Base-by-base conservation (phyloP, 2,113 vertebrate genomes). In the Corydoras sp. region DNA sequence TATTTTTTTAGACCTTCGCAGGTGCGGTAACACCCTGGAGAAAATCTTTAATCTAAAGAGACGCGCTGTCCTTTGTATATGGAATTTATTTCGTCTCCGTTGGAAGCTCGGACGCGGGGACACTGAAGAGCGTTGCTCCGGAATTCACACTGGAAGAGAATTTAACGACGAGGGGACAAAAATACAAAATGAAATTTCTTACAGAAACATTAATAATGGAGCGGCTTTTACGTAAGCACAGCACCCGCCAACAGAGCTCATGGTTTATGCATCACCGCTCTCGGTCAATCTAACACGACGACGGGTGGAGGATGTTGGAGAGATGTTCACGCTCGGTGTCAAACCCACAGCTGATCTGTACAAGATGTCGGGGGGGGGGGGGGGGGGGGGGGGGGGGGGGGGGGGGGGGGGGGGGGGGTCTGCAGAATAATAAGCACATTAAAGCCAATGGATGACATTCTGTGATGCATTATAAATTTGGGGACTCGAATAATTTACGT, bases 161-260 rank as follows among this genome's bases (percentile, higher is more conserved):
- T 43, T 43, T 8, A 8, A 43, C 10, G 9, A 53, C 10, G 10
- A 53, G 10, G 10, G 13, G 10, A 53, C 49, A 63, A 62, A 50
- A n/a, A n/a, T n/a, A n/a, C n/a, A 49, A 3, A 12, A n/a, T 51
- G 15, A 10, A 15, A 29, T 9, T 14, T 10, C 48, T 14, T 14
- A 9, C 35, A 49, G 1, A 64, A 18, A 51, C 49, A 65, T 53
- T 53, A 65, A 65, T 65, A 65, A 65, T 53, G 7, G 11, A 65
- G 49, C 53, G 31, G 50, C 2, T 43, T 24, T 65, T 65, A 53
- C 53, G 24, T 54, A 66, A 32, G 50, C 50, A 66, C 18, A 12
- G 9, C 31, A 29, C 30, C 64, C 54, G 5, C 12, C 5, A 66
- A 53, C 24, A 54, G 53, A 54, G 12, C 50, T 14, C 24, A 48